A percentile compares a stretch with the other conserved stretches of the same genome.
These are phyloP conservation scores for Maniola hyperantus DNA, from an alignment of 2,888 invertebrate genomes.

Conservation along the genomic window DNA sequence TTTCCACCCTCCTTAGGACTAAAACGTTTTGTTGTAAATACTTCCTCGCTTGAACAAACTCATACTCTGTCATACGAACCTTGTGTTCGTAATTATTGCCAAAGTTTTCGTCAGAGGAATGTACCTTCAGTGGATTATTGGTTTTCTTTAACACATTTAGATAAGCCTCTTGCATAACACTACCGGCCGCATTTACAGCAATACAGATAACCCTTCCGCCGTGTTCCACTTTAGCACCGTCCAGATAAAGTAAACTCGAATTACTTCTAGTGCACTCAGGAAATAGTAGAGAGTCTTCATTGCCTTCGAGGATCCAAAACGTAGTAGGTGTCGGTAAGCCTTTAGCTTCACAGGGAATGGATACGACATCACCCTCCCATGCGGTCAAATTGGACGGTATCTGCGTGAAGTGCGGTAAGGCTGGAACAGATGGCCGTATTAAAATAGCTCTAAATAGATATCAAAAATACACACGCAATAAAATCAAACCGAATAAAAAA, in stretches of 20 bases:
- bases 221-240: conserved; percentile 70
- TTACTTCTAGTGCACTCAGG: conserved; percentile 79
- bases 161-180: conserved; percentile 78
- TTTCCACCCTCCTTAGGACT: conserved; percentile 85
- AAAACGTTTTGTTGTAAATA: conserved; percentile 91
- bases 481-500: conserved; percentile 57
- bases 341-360: conserved; percentile 95
- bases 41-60: conserved; percentile 89
- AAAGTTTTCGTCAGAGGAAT: conserved; percentile 59
- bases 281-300: conserved; percentile 85
- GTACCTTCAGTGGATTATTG: conserved; percentile 66
- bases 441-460: conserved; percentile 66
- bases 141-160: conserved; percentile 74
- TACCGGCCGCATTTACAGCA: conserved; percentile 77
- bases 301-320: conserved; percentile 97
- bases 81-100: conserved; percentile 65
- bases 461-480: conserved; percentile 70
- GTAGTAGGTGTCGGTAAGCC: conserved; percentile 97
- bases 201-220: conserved; percentile 78
- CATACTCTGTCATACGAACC: conserved; percentile 85
- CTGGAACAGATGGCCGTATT: conserved; percentile 84
- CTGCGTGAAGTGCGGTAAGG: conserved; percentile 93
- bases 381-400: conserved; percentile 94
- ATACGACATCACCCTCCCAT: conserved; percentile 92
- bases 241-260: conserved; percentile 75